Conservation (phyloP, 2,888 invertebrate genomes). For the Arctia plantaginis region DNA sequence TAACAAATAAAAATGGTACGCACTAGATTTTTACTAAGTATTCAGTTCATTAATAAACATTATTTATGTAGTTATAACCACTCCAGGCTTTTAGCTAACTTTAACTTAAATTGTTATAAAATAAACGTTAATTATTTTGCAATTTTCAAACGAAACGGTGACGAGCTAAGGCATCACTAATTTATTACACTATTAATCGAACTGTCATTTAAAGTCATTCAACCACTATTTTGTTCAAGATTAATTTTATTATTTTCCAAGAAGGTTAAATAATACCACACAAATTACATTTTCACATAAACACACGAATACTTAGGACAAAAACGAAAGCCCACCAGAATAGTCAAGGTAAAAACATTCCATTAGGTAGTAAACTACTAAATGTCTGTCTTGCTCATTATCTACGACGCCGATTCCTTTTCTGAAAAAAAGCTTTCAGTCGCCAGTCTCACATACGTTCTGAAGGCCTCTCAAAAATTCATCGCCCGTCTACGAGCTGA, state of each 20-base stretch:
- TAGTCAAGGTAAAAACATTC: slow-evolving; percentile 45
- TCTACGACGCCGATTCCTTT: slow-evolving; percentile 75
- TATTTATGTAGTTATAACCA: no score
- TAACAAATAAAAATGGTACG: no score
- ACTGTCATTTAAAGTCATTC: not conserved
- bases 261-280: not conserved
- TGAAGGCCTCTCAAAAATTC: slow-evolving; percentile 85
- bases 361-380: slow-evolving; percentile 41
- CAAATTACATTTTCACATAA: not conserved
- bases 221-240: not conserved
- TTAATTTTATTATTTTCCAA: not conserved
- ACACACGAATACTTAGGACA: slow-evolving; percentile 9
- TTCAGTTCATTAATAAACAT: no score
- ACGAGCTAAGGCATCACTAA: not conserved
- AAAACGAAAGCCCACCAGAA: slow-evolving; percentile 36
- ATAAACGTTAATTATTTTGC: not conserved
- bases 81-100: no score
- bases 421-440: slow-evolving; percentile 74
- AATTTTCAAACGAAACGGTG: not conserved
- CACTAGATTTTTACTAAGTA: no score
- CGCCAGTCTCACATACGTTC: slow-evolving; percentile 70
- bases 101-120: not conserved
- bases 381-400: slow-evolving; percentile 69
- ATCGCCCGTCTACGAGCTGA: slow-evolving; percentile 83
- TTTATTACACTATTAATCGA: not conserved